Base-by-base conservation (phyloP, 64 coral and sea anemone species). In the Trachythela sp. region DNA sequence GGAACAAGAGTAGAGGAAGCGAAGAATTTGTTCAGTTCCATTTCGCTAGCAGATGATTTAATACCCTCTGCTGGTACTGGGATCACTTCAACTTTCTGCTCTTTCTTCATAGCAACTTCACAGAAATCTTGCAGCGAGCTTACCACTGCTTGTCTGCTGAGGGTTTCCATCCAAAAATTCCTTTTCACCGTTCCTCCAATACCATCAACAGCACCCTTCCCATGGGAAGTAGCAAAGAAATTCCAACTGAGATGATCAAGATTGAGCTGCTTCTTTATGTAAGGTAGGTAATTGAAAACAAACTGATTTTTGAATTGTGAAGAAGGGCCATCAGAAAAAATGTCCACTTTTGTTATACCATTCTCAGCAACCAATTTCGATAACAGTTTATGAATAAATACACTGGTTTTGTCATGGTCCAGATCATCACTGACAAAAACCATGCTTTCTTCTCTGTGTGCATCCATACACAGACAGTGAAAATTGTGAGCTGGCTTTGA, bases 21-120 rank as follows among this genome's bases (percentile, higher is more conserved):
- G n/a, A 90, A 84, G 13, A 35, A 49, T 39, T 83, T 83, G 13
- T 84, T 38, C 43, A 58, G 88, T 83, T 36, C 76, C 27, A 54
- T 90, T 90, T 90, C 48, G 51, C 34, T 90, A 58, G 72, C 72
- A 90, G 39, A 90, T 84, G 76, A 90, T 90, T 84, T 24, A 54
- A 29, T 59, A 90, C 76, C 76, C 76, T 90, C 34, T 36, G 88
- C 88, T 90, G 77, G 56, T 32, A 90, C 48, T 90, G 77, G 49
- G 24, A 84, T 85, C 1, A 85, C 80, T 39, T 70, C 89, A 64
- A 84, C 40, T 14, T 67, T 36, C 52, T 71, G 22, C 35, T 88
- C 87, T 88, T 71, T 88, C 38, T 68, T 88, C 0, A 38, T 88
- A 40, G 87, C 36, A n/a, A 88, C 87, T 72, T 88, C 18, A 42